Percentiles rank a stretch among this genome's conserved stretches.
Conservation (phyloP, 1,140 invertebrate genomes). For the Diabrotica virgifera region DNA sequence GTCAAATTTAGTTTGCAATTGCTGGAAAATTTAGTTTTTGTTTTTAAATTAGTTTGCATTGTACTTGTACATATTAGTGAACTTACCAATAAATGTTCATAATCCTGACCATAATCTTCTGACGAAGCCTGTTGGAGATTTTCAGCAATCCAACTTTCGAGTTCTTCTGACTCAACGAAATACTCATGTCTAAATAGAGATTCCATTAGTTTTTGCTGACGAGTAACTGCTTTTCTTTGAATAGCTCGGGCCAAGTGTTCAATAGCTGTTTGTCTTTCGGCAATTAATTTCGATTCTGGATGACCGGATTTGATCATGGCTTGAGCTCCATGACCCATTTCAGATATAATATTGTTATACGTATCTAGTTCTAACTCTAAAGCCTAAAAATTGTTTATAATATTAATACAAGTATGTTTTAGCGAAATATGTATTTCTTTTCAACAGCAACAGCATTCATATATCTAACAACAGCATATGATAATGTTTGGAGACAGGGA, state of each 20-base stretch:
- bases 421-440: neutral
- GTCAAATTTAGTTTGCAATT: conserved; percentile 90
- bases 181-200: conserved; percentile 92
- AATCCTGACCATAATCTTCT: conserved; percentile 97
- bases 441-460: no score
- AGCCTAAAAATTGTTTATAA: conserved; percentile 54
- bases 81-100: conserved; percentile 85
- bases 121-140: conserved; percentile 86
- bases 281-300: conserved; percentile 77
- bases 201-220: conserved; percentile 84
- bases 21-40: conserved; percentile 50
- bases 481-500: no score
- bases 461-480: no score
- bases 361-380: conserved; percentile 91
- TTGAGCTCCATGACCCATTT: conserved; percentile 85
- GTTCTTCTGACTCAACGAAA: conserved; percentile 83
- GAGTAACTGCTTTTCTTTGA: conserved; percentile 73
- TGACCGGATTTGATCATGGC: conserved; percentile 73
- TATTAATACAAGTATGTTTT: neutral
- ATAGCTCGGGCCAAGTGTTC: conserved; percentile 77
- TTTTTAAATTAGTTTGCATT: conserved; percentile 4
- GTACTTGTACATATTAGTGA: neutral
- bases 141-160: conserved; percentile 93
- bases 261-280: conserved; percentile 72
- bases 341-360: conserved; percentile 86